Conservation (phyloP, 2,797 vertebrate genomes). For the Parauchenoglanis punctatus region DNA sequence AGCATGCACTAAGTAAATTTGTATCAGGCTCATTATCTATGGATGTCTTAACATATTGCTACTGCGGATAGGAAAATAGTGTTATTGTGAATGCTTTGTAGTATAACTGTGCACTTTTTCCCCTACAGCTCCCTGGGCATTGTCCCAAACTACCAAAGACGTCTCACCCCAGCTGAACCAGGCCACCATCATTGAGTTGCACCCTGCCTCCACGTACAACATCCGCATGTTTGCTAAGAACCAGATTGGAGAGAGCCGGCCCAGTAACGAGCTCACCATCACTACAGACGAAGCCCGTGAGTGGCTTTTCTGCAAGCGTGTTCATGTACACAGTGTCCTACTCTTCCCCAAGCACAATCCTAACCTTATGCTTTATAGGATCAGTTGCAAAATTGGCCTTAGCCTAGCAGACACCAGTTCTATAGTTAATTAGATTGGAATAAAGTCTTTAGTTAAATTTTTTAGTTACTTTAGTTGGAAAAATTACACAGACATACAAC, state of each 20-base stretch:
- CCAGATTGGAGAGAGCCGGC: conserved; percentile 94
- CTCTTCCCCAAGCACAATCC: background rate
- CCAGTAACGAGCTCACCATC: conserved; percentile 98
- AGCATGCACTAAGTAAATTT: background rate
- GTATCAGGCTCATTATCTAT: background rate
- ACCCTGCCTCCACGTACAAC: conserved; percentile 97
- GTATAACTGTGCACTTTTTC: background rate
- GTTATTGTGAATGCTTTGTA: background rate
- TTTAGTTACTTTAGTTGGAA: background rate
- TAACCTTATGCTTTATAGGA: background rate
- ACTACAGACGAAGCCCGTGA: conserved; percentile 97
- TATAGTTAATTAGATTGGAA: background rate
- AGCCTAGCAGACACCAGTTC: background rate
- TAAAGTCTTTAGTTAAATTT: background rate
- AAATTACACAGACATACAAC: background rate
- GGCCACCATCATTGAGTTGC: conserved; percentile 98
- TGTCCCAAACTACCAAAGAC: conserved; percentile 98
- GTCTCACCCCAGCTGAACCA: conserved; percentile 98
- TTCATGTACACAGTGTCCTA: too few relatives aligned
- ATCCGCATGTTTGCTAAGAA: conserved; percentile 99
- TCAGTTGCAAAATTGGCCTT: background rate
- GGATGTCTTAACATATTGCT: background rate
- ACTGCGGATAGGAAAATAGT: background rate
- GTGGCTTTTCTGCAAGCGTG: background rate
- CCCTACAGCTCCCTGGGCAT: conserved; percentile 90